Percentiles rank a stretch among this genome's conserved stretches.
These are phyloP conservation scores for Podiceps cristatus DNA, from an alignment of 2,113 vertebrate genomes.

Conservation along the genomic window DNA sequence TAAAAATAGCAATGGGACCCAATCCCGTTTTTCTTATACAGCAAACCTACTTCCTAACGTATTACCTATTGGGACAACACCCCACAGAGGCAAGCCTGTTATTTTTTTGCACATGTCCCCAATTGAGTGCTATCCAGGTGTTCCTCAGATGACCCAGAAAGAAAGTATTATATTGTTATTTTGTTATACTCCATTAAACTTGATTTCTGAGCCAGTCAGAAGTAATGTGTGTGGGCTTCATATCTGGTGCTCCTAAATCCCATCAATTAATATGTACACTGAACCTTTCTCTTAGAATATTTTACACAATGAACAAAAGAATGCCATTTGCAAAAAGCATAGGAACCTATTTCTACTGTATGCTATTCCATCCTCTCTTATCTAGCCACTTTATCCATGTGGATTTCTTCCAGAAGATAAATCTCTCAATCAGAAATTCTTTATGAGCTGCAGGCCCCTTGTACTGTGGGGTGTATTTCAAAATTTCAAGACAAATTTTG, in stretches of 20 bases:
- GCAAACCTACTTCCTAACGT: background rate
- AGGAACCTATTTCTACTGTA: constrained; percentile 62
- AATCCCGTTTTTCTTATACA: background rate
- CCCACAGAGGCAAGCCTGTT: background rate
- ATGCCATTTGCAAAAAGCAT: constrained; percentile 60
- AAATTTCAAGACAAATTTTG: constrained; percentile 57
- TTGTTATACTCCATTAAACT: constrained; percentile 42
- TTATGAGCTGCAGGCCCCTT: constrained; percentile 34
- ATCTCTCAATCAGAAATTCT: constrained; percentile 72
- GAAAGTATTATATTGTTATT: constrained; percentile 40
- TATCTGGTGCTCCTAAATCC: constrained; percentile 40
- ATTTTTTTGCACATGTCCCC: constrained; percentile 36
- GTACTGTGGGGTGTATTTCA: constrained; percentile 33
- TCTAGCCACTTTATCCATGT: constrained; percentile 76
- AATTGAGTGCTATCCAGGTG: constrained; percentile 5
- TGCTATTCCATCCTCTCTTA: constrained; percentile 71
- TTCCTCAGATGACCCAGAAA: constrained; percentile 47
- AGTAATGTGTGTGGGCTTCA: background rate
- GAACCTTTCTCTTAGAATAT: constrained; percentile 60
- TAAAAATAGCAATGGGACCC: background rate
- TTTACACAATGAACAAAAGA: constrained; percentile 77
- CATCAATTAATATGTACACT: constrained; percentile 62
- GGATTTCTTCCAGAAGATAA: constrained; percentile 77
- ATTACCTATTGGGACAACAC: background rate
- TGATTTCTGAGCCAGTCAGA: constrained; percentile 51